phyloP scores from a whole-genome alignment of 1,140 invertebrate species.

The Cyphomyrmex costatus region DNA sequence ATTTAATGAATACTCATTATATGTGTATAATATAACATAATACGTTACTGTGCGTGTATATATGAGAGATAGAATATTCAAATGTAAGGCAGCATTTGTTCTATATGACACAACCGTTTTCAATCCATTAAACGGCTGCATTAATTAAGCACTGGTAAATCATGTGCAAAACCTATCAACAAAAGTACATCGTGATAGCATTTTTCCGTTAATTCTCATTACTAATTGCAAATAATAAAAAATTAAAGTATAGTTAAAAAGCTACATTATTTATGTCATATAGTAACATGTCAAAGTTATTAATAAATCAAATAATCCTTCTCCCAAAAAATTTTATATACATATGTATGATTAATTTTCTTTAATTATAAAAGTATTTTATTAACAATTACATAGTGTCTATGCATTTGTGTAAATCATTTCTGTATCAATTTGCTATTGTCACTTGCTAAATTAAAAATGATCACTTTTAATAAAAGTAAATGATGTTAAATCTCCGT shows the following conservation, averaged over 20 bases:
- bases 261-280: not conserved
- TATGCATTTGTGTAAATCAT: not conserved
- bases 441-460: constrained; percentile 30
- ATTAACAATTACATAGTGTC: not conserved
- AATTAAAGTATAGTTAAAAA: not conserved
- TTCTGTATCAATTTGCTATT: not conserved
- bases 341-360: not conserved
- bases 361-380: not conserved
- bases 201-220: not conserved
- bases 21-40: not conserved
- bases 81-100: not conserved
- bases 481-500: not conserved
- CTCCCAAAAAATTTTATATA: not conserved
- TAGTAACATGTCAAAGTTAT: not conserved
- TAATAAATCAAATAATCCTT: not conserved
- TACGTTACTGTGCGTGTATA: not conserved
- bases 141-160: constrained; percentile 11
- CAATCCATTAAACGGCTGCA: not conserved
- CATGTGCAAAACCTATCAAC: not conserved
- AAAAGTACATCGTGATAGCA: not conserved
- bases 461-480: not conserved
- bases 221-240: constrained; percentile 2
- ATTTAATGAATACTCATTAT: constrained; percentile 15
- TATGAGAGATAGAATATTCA: not conserved
- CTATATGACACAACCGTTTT: not conserved